Base-by-base conservation (phyloP, 1,140 invertebrate genomes). In the Drosophila azteca region DNA sequence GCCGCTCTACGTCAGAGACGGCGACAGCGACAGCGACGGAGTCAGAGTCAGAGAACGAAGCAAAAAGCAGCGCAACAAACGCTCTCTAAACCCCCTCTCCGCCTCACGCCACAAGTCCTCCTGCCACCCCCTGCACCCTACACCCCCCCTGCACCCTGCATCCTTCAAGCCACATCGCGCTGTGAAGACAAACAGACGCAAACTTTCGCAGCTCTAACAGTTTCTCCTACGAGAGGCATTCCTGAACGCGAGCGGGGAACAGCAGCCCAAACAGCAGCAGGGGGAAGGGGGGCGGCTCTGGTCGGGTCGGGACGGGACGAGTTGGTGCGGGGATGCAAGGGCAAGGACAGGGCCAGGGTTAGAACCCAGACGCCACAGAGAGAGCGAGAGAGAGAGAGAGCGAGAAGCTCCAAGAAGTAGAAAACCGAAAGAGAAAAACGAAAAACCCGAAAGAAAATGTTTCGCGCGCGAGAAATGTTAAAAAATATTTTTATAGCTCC, bases 401-500 rank as follows among this genome's bases (percentile, higher is more conserved):
- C 1, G 35, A 39, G 11, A 4, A 4, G 35, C 35, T 13, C 1
- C 13, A 15, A 63, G 31, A 43, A 41, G 43, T 26, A 60, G 74
- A 39, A 39, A 58, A 20, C 51, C 57, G 22, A 44, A 53, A 51
- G 52, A 54, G 57, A 39, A 55, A 51, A 60, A 73, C 67, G 60
- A 61, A 66, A 72, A 75, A 48, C 48, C 68, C 60, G 24, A 26
- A 62, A 74, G 79, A 82, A 82, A 81, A 78, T 78, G 78, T 74
- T 39, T 78, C 62, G 74, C 78, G 73, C 69, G 76, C 74, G 74
- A 87, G 78, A 87, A 85, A 85, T 87, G 82, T 69, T 85, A 82
- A 85, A 85, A 87, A 85, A 85, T 85, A 85, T 82, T 87, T 85
- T 85, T 87, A 85, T 85, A 85, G 82, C 82, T 87, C 1, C 46